A percentile compares a stretch with the other conserved stretches of the same genome.
Evolutionary conservation across 2,888 invertebrate species (phyloP).

Genomic region (Cremastinae sp.): DNA sequence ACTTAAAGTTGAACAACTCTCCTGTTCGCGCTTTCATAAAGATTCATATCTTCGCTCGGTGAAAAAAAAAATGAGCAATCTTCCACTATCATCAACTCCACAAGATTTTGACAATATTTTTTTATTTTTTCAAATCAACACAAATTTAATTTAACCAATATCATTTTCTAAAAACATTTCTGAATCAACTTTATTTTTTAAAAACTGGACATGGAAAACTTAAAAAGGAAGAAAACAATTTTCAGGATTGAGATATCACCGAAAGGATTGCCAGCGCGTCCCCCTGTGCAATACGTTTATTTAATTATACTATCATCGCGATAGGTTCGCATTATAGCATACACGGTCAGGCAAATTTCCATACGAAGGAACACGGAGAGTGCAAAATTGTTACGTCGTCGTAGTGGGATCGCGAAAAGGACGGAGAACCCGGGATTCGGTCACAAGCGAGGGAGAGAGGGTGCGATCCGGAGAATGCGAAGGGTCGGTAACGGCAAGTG

Average conservation of each 20-base stretch:
- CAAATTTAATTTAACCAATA: too few species aligned
- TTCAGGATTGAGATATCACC: constrained; percentile 44
- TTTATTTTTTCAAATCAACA: too few species aligned
- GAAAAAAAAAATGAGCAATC: not conserved
- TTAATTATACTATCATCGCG: constrained; percentile 52
- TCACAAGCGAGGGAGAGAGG: constrained; percentile 31
- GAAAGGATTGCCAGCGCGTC: constrained; percentile 54
- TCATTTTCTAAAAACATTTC: too few species aligned
- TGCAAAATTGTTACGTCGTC: constrained; percentile 46
- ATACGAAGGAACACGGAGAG: constrained; percentile 31
- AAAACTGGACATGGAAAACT: too few species aligned
- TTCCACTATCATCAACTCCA: too few species aligned
- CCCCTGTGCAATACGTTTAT: constrained; percentile 52
- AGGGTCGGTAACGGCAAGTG: constrained; percentile 67
- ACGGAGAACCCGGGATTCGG: constrained; percentile 26
- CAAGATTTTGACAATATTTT: too few species aligned
- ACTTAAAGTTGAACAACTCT: constrained; percentile 56
- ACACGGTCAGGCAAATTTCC: constrained; percentile 50
- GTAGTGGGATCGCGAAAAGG: constrained; percentile 45
- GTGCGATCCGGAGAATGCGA: constrained; percentile 40
- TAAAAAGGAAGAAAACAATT: constrained; percentile 21
- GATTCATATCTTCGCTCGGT: constrained; percentile 54
- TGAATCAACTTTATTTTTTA: too few species aligned
- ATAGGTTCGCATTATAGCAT: constrained; percentile 24
- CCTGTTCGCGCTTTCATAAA: constrained; percentile 56